phyloP scores from a whole-genome alignment of 1,140 invertebrate genomes.

The Polypedilum vanderplanki region DNA sequence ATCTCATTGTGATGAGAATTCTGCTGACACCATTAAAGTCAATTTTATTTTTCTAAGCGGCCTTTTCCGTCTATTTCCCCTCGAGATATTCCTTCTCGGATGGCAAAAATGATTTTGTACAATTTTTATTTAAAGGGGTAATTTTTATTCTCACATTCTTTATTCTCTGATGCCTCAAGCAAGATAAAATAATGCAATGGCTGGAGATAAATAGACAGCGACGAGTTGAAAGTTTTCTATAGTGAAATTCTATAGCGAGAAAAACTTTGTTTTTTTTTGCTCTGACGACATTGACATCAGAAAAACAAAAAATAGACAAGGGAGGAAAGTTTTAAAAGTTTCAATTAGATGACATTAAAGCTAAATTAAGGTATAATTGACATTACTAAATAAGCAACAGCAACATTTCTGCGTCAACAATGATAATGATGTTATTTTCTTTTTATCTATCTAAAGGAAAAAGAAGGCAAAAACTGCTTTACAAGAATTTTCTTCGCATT shows the following conservation, averaged over 20 bases:
- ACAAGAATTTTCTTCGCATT: no score
- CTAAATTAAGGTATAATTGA: conserved; percentile 14
- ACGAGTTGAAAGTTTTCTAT: no score
- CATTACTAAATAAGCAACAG: conserved; percentile 10
- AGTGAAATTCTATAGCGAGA: no score
- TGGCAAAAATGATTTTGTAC: background rate
- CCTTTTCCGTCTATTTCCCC: conserved; percentile 10
- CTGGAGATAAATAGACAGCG: no score
- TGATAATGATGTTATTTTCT: background rate
- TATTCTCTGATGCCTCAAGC: background rate
- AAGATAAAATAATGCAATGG: no score
- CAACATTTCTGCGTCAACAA: background rate
- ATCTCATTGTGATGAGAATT: background rate
- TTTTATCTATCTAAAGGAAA: no score
- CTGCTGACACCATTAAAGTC: conserved; percentile 11
- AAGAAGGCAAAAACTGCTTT: no score
- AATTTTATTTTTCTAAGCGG: background rate
- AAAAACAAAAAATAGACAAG: no score
- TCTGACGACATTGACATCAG: no score
- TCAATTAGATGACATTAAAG: conserved; percentile 19
- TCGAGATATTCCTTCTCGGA: background rate
- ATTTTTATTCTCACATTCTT: background rate
- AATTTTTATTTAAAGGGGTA: background rate
- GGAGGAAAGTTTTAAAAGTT: background rate
- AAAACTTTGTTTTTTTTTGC: no score